phyloP scores from a whole-genome alignment of 2,888 invertebrate genomes.

The Leptopilina myrica region DNA sequence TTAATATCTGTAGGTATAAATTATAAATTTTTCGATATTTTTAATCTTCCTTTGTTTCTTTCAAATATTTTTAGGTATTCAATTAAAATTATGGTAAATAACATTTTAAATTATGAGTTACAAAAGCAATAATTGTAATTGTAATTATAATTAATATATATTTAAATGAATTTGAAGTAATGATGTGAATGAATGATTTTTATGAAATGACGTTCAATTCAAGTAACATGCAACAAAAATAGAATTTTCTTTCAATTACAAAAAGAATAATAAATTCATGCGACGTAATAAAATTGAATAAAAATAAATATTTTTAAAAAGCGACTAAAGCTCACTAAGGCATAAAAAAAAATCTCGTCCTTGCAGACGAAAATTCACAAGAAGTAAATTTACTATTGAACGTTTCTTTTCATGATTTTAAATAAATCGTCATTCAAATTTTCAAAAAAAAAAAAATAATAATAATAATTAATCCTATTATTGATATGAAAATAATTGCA shows the following conservation, averaged over 20 bases:
- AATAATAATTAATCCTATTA: too few relatives aligned
- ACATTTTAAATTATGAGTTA: too few relatives aligned
- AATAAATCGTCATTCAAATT: too few relatives aligned
- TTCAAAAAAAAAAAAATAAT: too few relatives aligned
- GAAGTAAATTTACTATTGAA: not conserved
- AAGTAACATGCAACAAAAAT: not conserved
- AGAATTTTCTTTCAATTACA: not conserved
- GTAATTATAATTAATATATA: not conserved
- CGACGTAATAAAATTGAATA: not conserved
- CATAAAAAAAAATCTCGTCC: constrained; percentile 50
- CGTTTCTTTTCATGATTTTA: not conserved
- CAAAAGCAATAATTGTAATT: too few relatives aligned
- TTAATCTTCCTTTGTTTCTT: too few relatives aligned
- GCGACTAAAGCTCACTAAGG: constrained; percentile 58
- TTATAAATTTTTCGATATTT: too few relatives aligned
- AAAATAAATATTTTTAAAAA: constrained; percentile 47
- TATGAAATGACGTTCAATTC: not conserved
- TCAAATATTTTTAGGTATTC: too few relatives aligned
- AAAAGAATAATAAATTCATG: not conserved
- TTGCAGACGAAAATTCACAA: not conserved
- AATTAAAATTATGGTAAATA: too few relatives aligned
- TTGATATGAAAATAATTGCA: too few relatives aligned
- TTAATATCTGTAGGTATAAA: too few relatives aligned
- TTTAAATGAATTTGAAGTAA: not conserved
- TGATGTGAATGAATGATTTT: not conserved